Conservation (phyloP, 2,797 vertebrate species). For the Lepidocolaptes lacrymiger region DNA sequence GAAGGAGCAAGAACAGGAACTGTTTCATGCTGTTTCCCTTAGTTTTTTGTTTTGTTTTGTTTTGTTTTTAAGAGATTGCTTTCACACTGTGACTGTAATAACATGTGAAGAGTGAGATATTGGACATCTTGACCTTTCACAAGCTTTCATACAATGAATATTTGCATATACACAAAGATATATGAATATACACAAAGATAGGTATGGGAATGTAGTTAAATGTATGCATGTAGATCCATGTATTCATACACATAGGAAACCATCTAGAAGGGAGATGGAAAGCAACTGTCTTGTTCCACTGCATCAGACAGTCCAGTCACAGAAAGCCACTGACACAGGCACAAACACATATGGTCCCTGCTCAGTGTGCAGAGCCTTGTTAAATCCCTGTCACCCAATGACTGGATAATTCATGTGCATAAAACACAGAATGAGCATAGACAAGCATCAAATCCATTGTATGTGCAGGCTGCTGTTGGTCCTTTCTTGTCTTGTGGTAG, state of each 20-base stretch:
- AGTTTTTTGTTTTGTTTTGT: not conserved
- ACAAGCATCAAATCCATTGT: fast-evolving
- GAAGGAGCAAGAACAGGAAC: not conserved
- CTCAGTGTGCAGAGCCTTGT: not conserved
- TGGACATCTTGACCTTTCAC: not conserved
- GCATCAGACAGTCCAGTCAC: not conserved
- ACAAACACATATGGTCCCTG: not conserved
- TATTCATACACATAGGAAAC: not conserved
- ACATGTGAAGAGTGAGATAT: not conserved
- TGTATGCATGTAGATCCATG: not conserved
- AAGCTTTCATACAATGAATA: not conserved
- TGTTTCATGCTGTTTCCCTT: not conserved
- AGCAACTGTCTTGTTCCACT: not conserved
- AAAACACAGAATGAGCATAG: not conserved
- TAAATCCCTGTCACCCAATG: not conserved
- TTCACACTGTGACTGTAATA: not conserved
- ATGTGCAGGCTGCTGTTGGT: not conserved
- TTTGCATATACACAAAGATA: not conserved
- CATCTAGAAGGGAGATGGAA: not conserved
- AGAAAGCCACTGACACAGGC: not conserved
- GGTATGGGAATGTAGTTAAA: not conserved
- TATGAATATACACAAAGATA: not conserved
- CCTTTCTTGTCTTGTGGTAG: not conserved
- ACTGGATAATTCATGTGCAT: not conserved
- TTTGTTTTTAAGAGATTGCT: not conserved